phyloP scores from a whole-genome alignment of 2,797 vertebrate genomes.

The Takifugu rubripes region DNA sequence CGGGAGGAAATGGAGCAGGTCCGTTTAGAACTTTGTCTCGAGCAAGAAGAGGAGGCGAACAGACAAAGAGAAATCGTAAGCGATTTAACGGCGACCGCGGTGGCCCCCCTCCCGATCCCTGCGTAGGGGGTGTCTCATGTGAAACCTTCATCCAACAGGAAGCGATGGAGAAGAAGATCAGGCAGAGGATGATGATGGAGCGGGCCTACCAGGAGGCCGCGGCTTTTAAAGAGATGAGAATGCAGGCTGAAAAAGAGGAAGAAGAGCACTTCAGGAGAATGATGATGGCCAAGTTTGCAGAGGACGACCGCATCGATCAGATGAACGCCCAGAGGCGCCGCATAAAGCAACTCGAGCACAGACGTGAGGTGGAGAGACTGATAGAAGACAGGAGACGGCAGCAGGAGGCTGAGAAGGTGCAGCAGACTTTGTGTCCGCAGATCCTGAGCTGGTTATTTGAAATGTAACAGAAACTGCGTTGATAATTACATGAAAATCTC shows the following conservation, averaged over 20 bases:
- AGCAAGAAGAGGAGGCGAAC: conserved; percentile 80
- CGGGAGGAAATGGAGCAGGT: conserved; percentile 84
- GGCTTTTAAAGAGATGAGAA: conserved; percentile 78
- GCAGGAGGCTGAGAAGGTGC: conserved; percentile 81
- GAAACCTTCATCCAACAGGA: conserved; percentile 71
- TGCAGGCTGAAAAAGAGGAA: conserved; percentile 78
- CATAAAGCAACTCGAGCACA: conserved; percentile 90
- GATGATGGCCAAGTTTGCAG: conserved; percentile 86
- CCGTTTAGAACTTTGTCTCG: conserved; percentile 81
- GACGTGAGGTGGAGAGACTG: conserved; percentile 81
- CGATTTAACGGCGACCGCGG: not conserved
- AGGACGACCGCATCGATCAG: conserved; percentile 88
- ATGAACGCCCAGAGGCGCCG: conserved; percentile 87
- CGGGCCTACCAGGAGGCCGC: conserved; percentile 81
- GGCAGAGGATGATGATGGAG: conserved; percentile 81
- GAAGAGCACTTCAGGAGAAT: conserved; percentile 80
- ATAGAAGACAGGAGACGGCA: conserved; percentile 79
- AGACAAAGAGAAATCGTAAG: conserved; percentile 82
- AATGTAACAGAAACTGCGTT: not conserved
- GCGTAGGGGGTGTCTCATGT: not conserved
- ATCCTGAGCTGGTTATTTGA: no score
- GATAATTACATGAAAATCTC: conserved; percentile 10
- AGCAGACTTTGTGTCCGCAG: no score
- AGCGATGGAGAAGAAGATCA: conserved; percentile 84
- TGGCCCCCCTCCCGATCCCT: not conserved